Percentiles rank a stretch among this genome's conserved stretches.
phyloP scores from a whole-genome alignment of 1,140 invertebrate genomes.

The Drosophila santomea region DNA sequence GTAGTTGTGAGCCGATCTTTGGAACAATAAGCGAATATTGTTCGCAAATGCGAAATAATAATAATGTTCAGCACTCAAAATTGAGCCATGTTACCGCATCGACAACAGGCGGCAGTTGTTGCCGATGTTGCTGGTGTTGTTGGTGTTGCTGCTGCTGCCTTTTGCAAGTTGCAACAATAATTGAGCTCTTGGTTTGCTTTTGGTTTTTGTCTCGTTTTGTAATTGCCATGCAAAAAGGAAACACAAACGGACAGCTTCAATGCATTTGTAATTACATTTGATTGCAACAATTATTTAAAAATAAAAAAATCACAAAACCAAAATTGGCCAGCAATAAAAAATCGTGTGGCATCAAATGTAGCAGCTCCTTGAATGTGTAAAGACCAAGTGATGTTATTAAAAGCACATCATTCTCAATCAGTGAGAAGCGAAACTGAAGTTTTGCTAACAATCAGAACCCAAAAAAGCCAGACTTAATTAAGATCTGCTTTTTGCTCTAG shows the following conservation, averaged over 20 bases:
- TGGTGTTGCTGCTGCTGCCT: conserved; percentile 28
- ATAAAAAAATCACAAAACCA: conserved; percentile 48
- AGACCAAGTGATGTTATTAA: conserved; percentile 32
- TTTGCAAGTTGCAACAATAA: conserved; percentile 59
- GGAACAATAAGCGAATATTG: conserved; percentile 63
- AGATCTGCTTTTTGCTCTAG: conserved; percentile 34
- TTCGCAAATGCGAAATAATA: conserved; percentile 75
- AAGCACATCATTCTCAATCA: conserved; percentile 44
- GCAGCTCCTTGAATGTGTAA: conserved; percentile 24
- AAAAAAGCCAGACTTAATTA: conserved; percentile 39
- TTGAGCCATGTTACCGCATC: conserved; percentile 79
- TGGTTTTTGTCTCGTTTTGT: conserved; percentile 59
- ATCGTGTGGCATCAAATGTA: conserved; percentile 6
- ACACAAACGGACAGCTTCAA: conserved; percentile 67
- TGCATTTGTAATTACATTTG: conserved; percentile 78
- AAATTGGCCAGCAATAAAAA: conserved; percentile 23
- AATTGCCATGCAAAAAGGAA: conserved; percentile 76
- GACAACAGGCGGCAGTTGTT: conserved; percentile 24
- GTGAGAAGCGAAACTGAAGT: background rate
- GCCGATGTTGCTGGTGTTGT: conserved; percentile 8
- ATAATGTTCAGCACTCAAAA: conserved; percentile 75
- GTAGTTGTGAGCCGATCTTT: conserved; percentile 40
- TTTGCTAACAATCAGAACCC: conserved; percentile 26
- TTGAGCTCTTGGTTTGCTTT: conserved; percentile 57
- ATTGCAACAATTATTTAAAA: conserved; percentile 81